Conservation (phyloP, 1,140 invertebrate genomes). For the Ceratitis capitata region DNA sequence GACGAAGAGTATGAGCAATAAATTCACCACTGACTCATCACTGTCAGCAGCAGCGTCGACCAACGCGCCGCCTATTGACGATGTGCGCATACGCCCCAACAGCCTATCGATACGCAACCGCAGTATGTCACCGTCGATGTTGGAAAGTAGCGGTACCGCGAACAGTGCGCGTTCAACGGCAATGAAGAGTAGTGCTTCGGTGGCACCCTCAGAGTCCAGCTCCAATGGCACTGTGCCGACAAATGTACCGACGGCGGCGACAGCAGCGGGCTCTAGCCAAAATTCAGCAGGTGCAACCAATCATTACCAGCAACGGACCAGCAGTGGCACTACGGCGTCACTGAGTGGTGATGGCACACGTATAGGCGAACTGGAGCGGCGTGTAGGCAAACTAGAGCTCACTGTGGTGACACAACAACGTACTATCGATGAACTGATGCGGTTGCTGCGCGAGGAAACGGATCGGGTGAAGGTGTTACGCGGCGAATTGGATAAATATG, state of each 20-base stretch:
- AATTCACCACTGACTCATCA: constrained; percentile 47
- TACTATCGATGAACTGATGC: constrained; percentile 70
- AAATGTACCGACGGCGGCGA: background rate
- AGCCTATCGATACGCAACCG: constrained; percentile 60
- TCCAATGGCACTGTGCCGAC: constrained; percentile 1
- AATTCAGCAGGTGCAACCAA: background rate
- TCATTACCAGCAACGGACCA: background rate
- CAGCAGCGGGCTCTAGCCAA: background rate
- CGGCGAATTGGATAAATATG: constrained; percentile 70
- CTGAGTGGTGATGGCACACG: constrained; percentile 51
- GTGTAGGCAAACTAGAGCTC: constrained; percentile 71
- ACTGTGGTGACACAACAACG: constrained; percentile 70
- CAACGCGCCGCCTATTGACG: constrained; percentile 52
- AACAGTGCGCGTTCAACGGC: background rate
- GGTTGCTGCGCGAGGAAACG: constrained; percentile 68
- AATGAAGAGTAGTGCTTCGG: constrained; percentile 31
- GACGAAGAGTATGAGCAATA: constrained; percentile 44
- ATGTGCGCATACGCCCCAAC: too few species aligned
- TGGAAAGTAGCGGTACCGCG: background rate
- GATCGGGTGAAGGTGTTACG: constrained; percentile 70
- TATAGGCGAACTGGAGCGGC: constrained; percentile 61
- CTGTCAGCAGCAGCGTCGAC: constrained; percentile 49
- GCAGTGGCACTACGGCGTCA: background rate
- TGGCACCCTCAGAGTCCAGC: background rate
- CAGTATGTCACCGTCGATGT: constrained; percentile 51